Percentiles rank a stretch among this genome's conserved stretches.
phyloP scores from a whole-genome alignment of 2,888 invertebrate genomes.

The Cheilosia impressa region DNA sequence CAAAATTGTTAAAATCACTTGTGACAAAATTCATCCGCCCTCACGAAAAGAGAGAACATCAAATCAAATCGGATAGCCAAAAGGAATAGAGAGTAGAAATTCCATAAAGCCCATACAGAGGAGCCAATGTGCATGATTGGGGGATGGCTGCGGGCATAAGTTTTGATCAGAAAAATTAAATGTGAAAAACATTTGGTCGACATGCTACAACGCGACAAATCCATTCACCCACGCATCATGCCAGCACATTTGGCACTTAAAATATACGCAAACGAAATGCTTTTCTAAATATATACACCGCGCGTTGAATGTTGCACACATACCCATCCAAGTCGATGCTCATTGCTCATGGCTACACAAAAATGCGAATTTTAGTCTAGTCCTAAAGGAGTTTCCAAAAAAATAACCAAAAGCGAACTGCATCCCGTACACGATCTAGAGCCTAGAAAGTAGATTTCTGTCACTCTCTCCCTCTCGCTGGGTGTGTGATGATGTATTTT shows the following conservation, averaged over 20 bases:
- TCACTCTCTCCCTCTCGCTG: constrained; percentile 33
- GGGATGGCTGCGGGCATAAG: constrained; percentile 51
- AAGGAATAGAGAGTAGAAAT: constrained; percentile 44
- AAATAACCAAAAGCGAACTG: constrained; percentile 7
- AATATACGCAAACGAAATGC: constrained; percentile 68
- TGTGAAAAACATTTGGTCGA: constrained; percentile 75
- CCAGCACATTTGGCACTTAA: constrained; percentile 76
- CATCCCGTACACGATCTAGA: constrained; percentile 7
- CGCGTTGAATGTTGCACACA: constrained; percentile 34
- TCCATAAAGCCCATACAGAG: constrained; percentile 48
- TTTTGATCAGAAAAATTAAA: constrained; percentile 75
- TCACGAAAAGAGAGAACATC: constrained; percentile 31
- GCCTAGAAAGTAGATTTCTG: constrained; percentile 54
- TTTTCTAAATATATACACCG: constrained; percentile 48
- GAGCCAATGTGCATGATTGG: constrained; percentile 21
- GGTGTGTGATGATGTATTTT: constrained; percentile 48
- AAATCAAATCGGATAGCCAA: constrained; percentile 20
- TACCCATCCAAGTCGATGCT: background rate
- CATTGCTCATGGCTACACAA: constrained; percentile 30
- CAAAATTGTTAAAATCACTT: constrained; percentile 72
- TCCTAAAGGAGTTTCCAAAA: constrained; percentile 33
- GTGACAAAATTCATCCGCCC: constrained; percentile 64
- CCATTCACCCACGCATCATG: constrained; percentile 75
- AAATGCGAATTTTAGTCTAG: constrained; percentile 39
- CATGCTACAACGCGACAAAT: constrained; percentile 74